Percentiles rank a stretch among this genome's conserved stretches.
These are phyloP conservation scores for Hirtodrosophila cameraria DNA, from an alignment of 2,888 invertebrate genomes.

Conservation along the genomic window DNA sequence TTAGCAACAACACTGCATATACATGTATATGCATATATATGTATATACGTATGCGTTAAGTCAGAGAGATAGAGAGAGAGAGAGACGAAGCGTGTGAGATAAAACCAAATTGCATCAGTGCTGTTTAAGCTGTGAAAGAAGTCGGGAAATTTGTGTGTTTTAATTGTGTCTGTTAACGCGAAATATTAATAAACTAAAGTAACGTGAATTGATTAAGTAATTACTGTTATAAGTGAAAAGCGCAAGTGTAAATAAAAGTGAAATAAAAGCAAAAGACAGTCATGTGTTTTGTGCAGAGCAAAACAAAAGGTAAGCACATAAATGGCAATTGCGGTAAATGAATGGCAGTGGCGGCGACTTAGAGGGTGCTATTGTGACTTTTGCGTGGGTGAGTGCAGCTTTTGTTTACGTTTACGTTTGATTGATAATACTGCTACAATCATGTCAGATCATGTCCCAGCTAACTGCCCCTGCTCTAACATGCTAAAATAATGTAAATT, in stretches of 20 bases:
- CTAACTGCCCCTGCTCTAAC: background rate
- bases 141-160: background rate
- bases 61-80: background rate
- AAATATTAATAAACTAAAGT: no score
- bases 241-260: background rate
- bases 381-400: conserved; percentile 19
- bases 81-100: no score
- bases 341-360: background rate
- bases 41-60: background rate
- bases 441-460: conserved; percentile 31
- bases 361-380: conserved; percentile 5
- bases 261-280: background rate
- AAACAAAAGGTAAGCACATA: background rate
- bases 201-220: no score
- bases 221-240: no score
- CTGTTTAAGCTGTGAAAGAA: background rate
- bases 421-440: conserved; percentile 16
- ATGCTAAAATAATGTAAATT: conserved; percentile 52
- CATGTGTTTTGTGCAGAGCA: background rate
- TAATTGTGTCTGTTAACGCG: background rate
- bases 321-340: background rate
- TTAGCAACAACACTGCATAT: background rate
- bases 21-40: background rate
- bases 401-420: conserved; percentile 21
- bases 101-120: background rate